Conservation (phyloP, 2,888 invertebrate species). For the Acanthoscelides obtectus region DNA sequence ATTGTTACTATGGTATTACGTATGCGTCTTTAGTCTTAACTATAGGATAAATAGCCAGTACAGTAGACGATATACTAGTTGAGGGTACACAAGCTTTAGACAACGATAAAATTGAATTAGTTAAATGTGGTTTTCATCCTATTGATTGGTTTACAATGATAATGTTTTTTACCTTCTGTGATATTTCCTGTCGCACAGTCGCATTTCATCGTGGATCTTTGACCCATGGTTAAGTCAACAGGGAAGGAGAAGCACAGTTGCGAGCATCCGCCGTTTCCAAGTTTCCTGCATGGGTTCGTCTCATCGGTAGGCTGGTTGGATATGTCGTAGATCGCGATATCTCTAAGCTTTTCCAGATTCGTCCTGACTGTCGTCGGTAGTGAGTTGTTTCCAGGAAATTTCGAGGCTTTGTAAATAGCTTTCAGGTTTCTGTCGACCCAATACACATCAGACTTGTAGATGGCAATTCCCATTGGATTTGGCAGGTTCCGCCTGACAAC, state of each 20-base stretch:
- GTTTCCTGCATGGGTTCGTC: conserved; percentile 72
- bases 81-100: no score
- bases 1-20: no score
- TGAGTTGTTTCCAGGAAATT: conserved; percentile 67
- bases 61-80: no score
- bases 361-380: conserved; percentile 71
- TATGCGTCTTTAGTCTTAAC: no score
- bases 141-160: no score
- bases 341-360: conserved; percentile 79
- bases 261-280: conserved; percentile 81
- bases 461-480: conserved; percentile 89
- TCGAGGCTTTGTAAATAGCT: conserved; percentile 76
- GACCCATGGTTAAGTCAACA: conserved; percentile 52
- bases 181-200: conserved; percentile 90
- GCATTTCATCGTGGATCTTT: conserved; percentile 61
- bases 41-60: no score
- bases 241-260: conserved; percentile 95
- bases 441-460: conserved; percentile 78
- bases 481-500: conserved; percentile 83
- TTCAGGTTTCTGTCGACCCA: conserved; percentile 93
- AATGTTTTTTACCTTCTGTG: conserved; percentile 47
- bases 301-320: conserved; percentile 82
- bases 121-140: no score
- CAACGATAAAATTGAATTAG: no score
- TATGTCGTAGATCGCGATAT: conserved; percentile 87